Conservation (phyloP, 2,113 vertebrate genomes). For the Elachura formosa region DNA sequence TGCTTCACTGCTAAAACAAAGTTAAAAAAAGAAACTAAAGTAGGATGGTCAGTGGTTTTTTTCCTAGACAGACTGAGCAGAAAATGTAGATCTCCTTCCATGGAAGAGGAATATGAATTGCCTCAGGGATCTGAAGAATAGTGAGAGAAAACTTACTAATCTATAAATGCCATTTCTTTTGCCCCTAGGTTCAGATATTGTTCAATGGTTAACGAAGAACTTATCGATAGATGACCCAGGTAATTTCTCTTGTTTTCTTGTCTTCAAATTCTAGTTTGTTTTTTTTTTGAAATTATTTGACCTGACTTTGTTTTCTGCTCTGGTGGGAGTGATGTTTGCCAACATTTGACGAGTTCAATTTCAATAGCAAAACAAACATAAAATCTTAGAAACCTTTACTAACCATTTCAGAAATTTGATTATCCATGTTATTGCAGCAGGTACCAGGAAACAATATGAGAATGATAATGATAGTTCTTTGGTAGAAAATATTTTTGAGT, state of each 20-base stretch:
- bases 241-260: constrained; percentile 58
- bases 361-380: neutral
- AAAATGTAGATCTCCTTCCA: neutral
- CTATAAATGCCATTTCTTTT: constrained; percentile 46
- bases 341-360: neutral
- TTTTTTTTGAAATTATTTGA: neutral
- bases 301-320: neutral
- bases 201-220: constrained; percentile 97
- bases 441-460: neutral
- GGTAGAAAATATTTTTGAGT: neutral
- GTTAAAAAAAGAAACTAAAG: neutral
- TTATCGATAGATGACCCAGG: constrained; percentile 96
- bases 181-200: constrained; percentile 91
- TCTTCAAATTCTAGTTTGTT: neutral
- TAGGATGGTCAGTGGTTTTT: neutral
- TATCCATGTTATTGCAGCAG: neutral
- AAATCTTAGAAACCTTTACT: neutral
- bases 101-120: neutral
- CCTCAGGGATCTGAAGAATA: neutral
- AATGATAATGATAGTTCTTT: neutral
- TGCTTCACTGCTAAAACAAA: neutral
- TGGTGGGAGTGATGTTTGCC: rapidly evolving
- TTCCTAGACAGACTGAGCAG: neutral
- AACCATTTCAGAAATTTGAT: neutral
- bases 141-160: neutral